A percentile compares a stretch with the other conserved stretches of the same genome.
phyloP scores from a whole-genome alignment of 2,113 vertebrate genomes.

The Tangachromis dhanisi region DNA sequence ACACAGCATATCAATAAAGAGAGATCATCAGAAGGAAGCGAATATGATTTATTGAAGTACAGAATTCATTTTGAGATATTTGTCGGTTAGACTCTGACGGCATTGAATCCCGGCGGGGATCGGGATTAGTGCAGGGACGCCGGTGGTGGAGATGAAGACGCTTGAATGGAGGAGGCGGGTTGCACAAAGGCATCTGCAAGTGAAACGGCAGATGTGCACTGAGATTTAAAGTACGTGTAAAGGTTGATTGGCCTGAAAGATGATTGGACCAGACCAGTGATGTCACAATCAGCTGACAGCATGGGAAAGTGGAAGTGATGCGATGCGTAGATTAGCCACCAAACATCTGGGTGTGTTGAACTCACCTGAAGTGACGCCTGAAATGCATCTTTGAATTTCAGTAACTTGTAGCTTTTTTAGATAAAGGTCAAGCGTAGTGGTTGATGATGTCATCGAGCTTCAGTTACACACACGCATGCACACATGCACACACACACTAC shows the following conservation, averaged over 20 bases:
- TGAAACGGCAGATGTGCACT: rapidly evolving
- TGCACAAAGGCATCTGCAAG: not conserved
- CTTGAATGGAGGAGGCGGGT: rapidly evolving
- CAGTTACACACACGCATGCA: not conserved
- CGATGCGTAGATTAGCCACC: not conserved
- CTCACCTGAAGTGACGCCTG: rapidly evolving
- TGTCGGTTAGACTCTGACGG: not conserved
- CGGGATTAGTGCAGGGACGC: rapidly evolving
- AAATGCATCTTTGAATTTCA: rapidly evolving
- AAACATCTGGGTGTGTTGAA: not conserved
- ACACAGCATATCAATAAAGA: not conserved
- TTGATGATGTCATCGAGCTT: not conserved
- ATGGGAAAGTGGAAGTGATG: not conserved
- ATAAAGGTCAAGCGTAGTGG: not conserved
- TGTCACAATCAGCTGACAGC: not conserved
- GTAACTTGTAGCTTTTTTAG: not conserved
- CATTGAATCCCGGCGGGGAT: not conserved
- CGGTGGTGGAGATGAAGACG: not conserved
- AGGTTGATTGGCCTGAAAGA: not conserved
- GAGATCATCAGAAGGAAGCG: rapidly evolving
- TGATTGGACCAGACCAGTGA: not conserved
- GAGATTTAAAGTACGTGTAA: not conserved
- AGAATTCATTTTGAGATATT: not conserved
- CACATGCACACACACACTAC: not conserved
- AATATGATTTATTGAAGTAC: rapidly evolving